Evolutionary conservation across 1,140 invertebrate species (phyloP).

Genomic region (Amyelois transitella): DNA sequence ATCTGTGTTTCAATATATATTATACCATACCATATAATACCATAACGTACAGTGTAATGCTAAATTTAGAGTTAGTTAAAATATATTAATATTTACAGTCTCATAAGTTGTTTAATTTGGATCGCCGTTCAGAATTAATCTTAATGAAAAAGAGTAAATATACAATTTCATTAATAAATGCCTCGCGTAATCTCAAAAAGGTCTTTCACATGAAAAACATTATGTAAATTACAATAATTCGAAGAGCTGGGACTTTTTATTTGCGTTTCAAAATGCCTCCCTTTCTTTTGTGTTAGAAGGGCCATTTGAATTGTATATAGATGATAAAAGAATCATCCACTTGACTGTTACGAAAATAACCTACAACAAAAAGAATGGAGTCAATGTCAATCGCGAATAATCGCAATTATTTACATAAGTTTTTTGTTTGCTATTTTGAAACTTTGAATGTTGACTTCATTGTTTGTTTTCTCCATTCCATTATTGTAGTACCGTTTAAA

Average conservation of each 20-base stretch:
- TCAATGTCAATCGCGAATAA: no score
- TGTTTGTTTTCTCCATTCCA: no score
- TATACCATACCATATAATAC: background rate
- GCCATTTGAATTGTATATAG: slow-evolving; percentile 35
- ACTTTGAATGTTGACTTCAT: no score
- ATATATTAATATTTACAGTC: background rate
- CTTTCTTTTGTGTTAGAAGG: slow-evolving; percentile 35
- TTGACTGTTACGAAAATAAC: slow-evolving; percentile 22
- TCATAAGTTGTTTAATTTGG: background rate
- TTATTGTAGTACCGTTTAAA: no score
- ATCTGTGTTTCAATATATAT: background rate
- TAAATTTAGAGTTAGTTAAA: background rate
- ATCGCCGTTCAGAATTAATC: no score
- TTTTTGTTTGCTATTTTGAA: no score
- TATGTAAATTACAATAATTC: slow-evolving; percentile 34
- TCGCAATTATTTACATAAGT: no score
- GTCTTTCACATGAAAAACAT: slow-evolving; percentile 21
- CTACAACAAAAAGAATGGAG: no score
- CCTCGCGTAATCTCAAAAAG: background rate
- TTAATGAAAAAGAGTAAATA: no score
- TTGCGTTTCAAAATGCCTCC: slow-evolving; percentile 27
- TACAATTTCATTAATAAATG: slow-evolving; percentile 1
- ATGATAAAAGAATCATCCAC: slow-evolving; percentile 41
- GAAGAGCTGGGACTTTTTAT: slow-evolving; percentile 37
- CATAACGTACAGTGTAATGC: background rate